These are phyloP conservation scores for Orussus abietinus DNA, from an alignment of 1,140 invertebrate species.

Conservation along the genomic window DNA sequence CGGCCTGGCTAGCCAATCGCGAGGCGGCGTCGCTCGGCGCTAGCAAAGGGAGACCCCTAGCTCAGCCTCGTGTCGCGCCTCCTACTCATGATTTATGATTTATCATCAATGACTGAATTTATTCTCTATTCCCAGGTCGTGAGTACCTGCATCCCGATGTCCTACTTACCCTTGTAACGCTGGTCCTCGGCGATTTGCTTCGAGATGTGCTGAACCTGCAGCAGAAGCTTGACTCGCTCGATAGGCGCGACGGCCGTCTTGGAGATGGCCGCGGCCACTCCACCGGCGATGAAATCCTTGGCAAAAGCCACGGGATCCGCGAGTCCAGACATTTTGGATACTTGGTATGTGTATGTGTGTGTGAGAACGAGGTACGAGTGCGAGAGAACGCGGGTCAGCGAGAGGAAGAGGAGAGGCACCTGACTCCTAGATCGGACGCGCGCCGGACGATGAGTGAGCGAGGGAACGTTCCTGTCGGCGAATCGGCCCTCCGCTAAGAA, in stretches of 20 bases:
- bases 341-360: conserved; percentile 20
- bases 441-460: conserved; percentile 54
- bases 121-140: background rate
- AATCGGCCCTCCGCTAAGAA: conserved; percentile 46
- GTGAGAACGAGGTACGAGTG: conserved; percentile 29
- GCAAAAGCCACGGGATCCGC: conserved; percentile 66
- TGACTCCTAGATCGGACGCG: conserved; percentile 46
- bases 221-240: conserved; percentile 85
- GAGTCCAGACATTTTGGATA: conserved; percentile 49
- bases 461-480: conserved; percentile 34
- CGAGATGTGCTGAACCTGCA: conserved; percentile 83
- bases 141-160: background rate
- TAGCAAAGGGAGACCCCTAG: no score
- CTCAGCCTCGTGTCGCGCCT: no score
- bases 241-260: conserved; percentile 86
- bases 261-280: conserved; percentile 81
- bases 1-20: no score
- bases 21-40: no score
- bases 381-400: conserved; percentile 32
- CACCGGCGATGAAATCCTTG: conserved; percentile 83
- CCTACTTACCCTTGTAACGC: conserved; percentile 73
- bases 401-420: conserved; percentile 39
- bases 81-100: no score
- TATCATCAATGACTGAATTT: background rate
- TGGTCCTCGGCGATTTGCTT: conserved; percentile 78